phyloP scores from a whole-genome alignment of 2,888 invertebrate species.

The Hypercompe scribonia region DNA sequence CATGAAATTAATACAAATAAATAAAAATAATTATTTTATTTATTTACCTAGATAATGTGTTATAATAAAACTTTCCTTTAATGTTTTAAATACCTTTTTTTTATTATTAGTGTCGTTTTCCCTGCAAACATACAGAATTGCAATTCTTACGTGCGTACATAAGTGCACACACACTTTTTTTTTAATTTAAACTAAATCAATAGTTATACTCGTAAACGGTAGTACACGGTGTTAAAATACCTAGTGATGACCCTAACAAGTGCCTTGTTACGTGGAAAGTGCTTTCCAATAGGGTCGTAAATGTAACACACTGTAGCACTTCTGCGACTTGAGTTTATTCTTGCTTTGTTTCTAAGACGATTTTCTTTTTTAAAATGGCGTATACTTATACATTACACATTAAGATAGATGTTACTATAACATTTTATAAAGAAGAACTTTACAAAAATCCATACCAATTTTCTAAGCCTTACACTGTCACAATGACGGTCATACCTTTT shows the following conservation, averaged over 20 bases:
- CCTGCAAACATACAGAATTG: no score
- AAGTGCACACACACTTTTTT: no score
- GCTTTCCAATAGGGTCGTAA: neutral
- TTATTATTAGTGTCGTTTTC: no score
- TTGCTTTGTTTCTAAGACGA: neutral
- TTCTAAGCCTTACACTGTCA: no score
- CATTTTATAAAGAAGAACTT: neutral
- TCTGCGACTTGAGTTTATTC: neutral
- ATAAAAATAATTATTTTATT: no score
- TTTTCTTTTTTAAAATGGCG: neutral
- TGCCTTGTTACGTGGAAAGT: neutral
- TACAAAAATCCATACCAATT: no score
- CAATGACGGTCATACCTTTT: no score
- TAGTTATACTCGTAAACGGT: neutral
- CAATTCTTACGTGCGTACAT: no score
- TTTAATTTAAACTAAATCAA: neutral
- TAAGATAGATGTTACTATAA: neutral
- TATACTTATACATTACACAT: neutral
- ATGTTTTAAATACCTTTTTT: no score
- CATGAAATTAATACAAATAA: no score
- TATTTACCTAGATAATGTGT: no score
- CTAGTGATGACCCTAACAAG: neutral
- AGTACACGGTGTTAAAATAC: neutral
- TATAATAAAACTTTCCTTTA: no score
- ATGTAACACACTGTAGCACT: neutral